Base-by-base conservation (phyloP, 2,888 invertebrate species). In the Pammene aurita region DNA sequence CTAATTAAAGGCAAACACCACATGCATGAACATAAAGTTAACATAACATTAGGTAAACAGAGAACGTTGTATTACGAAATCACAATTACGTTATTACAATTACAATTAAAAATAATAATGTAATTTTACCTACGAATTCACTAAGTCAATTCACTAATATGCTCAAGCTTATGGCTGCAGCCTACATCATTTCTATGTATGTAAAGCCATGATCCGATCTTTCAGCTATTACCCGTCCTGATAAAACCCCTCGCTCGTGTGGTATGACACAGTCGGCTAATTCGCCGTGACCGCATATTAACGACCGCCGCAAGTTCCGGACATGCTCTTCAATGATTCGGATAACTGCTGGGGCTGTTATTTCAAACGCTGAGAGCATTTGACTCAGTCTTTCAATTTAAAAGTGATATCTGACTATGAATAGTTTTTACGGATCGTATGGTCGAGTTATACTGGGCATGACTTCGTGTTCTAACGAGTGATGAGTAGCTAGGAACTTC, bases 241-340 rank as follows among this genome's bases (percentile, higher is more conserved):
- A 78, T 78, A 80, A 82, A 78, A 80, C 78, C 72, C 74, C 70
- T 75, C 75, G 75, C 16, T 48, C 46, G 56, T 48, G 72, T 72
- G 81, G 41, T 41, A 71, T 71, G 81, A 76, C 76, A 82, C 83
- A 83, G 81, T 80, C 76, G 77, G 78, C 71, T 83, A 80, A 81
- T 76, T 81, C 76, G 77, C 81, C 77, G 77, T 81, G 83, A 79
- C 80, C 80, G 78, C 73, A 76, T 76, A 76, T 76, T 76, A 76
- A 69, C 72, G 26, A 13, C 54, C 76, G 74, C 75, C 75, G 76
- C 72, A 74, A 78, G 79, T 79, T 82, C 81, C 78, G 81, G 75
- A 76, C 58, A 58, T 44, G 58, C 44, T 58, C 79, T 68, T 55
- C 35, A 54, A 44, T 55, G 18, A 7, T 62, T 62, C 38, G 1